Base-by-base conservation (phyloP, 2,797 vertebrate genomes). In the Danio aesculapii region DNA sequence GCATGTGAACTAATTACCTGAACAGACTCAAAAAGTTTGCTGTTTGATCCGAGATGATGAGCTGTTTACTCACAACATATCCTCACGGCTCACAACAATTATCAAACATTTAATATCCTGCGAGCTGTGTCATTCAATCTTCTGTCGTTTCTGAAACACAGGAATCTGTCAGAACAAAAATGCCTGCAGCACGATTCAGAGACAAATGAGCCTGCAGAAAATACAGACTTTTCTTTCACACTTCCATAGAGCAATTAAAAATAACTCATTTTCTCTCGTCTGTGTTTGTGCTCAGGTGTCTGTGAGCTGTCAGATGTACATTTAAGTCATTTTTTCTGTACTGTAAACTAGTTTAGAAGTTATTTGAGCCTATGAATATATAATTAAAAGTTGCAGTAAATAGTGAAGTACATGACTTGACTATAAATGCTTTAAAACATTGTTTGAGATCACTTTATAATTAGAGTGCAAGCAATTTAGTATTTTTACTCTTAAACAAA, bases 1-100 rank as follows among this genome's bases (percentile, higher is more conserved):
- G 50, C n/a, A 6, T 43, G 52, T 71, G 17, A 52, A 11, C 67
- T 69, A 71, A 53, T 71, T 55, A 55, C 68, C 50, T 39, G 8
- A 55, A 71, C 68, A 71, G 50, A 71, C 68, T 71, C 30, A 71
- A 71, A 43, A 70, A 30, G 68, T 71, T 71, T 71, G 16, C 50
- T 43, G 30, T 71, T 71, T 71, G 68, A 55, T 55, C 50, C 12
- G 68, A 43, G 30, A 17, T 13, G 68, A 70, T 55, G 50, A 71
- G 50, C 16, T 55, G 68, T 71, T 71, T 71, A 43, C 68, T 17
- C 50, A 17, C 14, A 10, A 55, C 68, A 53, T 43, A 30, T 30
- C 16, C 30, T 53, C 67, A 53, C 50, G 4, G 10, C 68, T 53
- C 16, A 70, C 16, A 53, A 55, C 53, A 70, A 70, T 70, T 53